Conservation (phyloP, 2,797 vertebrate species). For the Masticophis lateralis region DNA sequence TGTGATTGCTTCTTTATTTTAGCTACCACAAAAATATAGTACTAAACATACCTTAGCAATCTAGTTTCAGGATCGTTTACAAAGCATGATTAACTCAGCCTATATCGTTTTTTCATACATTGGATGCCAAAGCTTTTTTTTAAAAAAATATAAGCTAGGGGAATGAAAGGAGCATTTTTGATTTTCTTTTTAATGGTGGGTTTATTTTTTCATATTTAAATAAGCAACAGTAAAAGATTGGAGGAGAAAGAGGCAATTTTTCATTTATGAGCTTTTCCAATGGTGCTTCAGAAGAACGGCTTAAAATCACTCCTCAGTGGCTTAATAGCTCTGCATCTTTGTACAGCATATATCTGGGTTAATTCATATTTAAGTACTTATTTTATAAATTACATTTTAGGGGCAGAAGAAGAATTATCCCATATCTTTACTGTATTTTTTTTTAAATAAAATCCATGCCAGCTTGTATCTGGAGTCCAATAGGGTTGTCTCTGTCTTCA, state of each 20-base stretch:
- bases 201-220: accelerated
- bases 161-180: neutral
- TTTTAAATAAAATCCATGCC: constrained; percentile 31
- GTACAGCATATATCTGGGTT: constrained; percentile 38
- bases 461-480: constrained; percentile 68
- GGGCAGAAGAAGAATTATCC: constrained; percentile 56
- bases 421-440: constrained; percentile 42
- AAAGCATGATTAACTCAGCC: neutral
- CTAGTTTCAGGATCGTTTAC: neutral
- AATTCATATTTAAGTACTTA: constrained; percentile 49
- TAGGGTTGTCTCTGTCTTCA: constrained; percentile 75
- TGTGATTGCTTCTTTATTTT: neutral
- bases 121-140: neutral
- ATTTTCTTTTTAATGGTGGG: neutral
- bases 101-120: neutral
- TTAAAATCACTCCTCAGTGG: neutral
- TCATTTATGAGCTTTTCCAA: constrained; percentile 33
- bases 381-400: constrained; percentile 61
- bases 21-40: neutral
- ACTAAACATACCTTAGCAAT: neutral
- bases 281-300: neutral
- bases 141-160: neutral
- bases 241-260: neutral
- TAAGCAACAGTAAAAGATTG: neutral
- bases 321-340: constrained; percentile 35